Evolutionary conservation across 2,113 vertebrate genomes (phyloP), one percentile per base, ranked within the genome.

Genomic region (Corapipo altera): DNA sequence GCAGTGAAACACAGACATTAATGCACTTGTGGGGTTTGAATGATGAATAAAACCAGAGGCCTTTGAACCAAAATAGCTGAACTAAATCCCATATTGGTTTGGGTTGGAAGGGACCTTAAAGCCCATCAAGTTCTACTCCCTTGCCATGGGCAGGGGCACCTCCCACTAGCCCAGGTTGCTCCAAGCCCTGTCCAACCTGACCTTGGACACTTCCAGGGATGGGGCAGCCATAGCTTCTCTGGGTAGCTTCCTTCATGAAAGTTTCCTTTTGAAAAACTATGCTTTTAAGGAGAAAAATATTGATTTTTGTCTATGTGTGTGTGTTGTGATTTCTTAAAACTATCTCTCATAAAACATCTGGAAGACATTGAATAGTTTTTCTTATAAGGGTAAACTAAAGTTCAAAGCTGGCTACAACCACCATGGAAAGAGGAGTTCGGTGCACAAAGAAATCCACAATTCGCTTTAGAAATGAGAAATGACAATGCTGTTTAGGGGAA

Each of bases 241-340:
- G 57, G 57, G n/a, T 22, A 75, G 16, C 26, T 33, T 17, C 54
- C 37, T 20, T 62, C 41, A n/a, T 12, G 21, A 12, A 70, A 58
- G 8, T 18, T 74, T 62, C 32, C 15, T 41, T 54, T 48, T 9
- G 10, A 54, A 72, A 88, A 52, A 26, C 8, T 4, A 7, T 49
- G 20, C 8, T 81, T 51, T 43, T 37, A 39, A 28, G 27, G 18
- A 30, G 49, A 21, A 74, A 37, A 87, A 43, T 0, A 4, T 10
- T 67, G 48, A 20, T 17, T 27, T 62, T 37, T n/a, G 8, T 39
- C 15, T 15, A 9, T 2, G 0, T 6, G 5, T 0, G 0, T 5
- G 3, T 27, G 14, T 23, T 71, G n/a, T 5, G 62, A 27, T 17
- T 12, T 21, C 33, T 69, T 48, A 32, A 41, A 89, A n/a, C 7